phyloP scores from a whole-genome alignment of 2,797 vertebrate species.

The Ptychadena robeensis region DNA sequence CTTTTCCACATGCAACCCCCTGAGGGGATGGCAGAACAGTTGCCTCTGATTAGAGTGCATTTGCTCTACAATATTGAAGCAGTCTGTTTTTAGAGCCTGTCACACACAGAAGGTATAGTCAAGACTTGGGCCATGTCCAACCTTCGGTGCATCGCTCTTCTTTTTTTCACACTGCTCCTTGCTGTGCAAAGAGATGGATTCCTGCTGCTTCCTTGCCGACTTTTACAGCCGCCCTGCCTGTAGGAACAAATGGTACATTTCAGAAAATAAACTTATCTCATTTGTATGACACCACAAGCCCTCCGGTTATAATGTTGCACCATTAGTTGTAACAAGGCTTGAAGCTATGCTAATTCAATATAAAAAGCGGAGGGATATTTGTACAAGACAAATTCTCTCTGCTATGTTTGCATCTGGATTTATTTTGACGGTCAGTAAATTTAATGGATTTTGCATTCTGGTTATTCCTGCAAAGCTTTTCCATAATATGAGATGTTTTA shows the following conservation, averaged over 20 bases:
- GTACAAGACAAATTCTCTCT: slow-evolving; percentile 57
- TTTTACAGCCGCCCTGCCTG: slow-evolving; percentile 90
- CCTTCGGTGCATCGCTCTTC: slow-evolving; percentile 74
- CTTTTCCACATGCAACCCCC: slow-evolving; percentile 68
- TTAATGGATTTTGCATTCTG: background rate
- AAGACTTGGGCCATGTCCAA: slow-evolving; percentile 91
- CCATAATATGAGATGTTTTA: no score
- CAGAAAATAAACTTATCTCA: slow-evolving; percentile 97
- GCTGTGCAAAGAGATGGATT: slow-evolving; percentile 83
- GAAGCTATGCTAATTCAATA: slow-evolving; percentile 73
- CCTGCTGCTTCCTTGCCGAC: slow-evolving; percentile 84
- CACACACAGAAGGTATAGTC: slow-evolving; percentile 91
- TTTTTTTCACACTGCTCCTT: slow-evolving; percentile 73
- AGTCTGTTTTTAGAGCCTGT: slow-evolving; percentile 83
- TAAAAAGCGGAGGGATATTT: slow-evolving; percentile 67
- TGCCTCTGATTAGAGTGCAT: slow-evolving; percentile 87
- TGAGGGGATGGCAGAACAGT: slow-evolving; percentile 76
- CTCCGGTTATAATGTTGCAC: slow-evolving; percentile 87
- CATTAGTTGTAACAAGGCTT: slow-evolving; percentile 79
- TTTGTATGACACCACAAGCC: slow-evolving; percentile 94
- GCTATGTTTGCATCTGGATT: slow-evolving; percentile 17
- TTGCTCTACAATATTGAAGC: slow-evolving; percentile 87
- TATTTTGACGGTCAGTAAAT: slow-evolving; percentile 1
- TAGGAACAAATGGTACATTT: slow-evolving; percentile 91
- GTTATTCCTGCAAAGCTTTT: no score